These are phyloP conservation scores for Rhodophaea formosa DNA, from an alignment of 2,888 invertebrate species.

Conservation along the genomic window DNA sequence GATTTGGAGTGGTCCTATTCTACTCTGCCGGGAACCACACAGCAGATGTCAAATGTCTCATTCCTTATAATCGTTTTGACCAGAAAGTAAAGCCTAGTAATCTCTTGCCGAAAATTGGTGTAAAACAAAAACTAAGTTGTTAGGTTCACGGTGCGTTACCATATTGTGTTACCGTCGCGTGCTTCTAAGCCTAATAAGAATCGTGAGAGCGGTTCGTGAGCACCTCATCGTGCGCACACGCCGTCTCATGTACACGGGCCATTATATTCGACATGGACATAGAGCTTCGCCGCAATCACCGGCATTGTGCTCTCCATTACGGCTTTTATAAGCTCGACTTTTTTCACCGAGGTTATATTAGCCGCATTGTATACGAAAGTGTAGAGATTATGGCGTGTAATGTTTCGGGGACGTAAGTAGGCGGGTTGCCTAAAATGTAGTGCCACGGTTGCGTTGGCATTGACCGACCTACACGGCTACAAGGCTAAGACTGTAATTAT, in stretches of 20 bases:
- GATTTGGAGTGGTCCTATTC: no score
- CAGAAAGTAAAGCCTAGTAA: no score
- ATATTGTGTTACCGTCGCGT: slow-evolving; percentile 1
- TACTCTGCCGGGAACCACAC: no score
- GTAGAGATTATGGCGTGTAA: no score
- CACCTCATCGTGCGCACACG: slow-evolving; percentile 32
- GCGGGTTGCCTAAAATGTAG: slow-evolving; percentile 35
- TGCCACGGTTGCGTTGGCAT: slow-evolving; percentile 46
- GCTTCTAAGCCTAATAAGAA: slow-evolving; percentile 48
- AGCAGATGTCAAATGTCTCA: no score
- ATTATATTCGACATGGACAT: slow-evolving; percentile 52
- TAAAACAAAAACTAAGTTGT: slow-evolving; percentile 4
- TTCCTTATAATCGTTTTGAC: no score
- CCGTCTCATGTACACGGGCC: slow-evolving; percentile 56
- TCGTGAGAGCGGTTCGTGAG: slow-evolving; percentile 42
- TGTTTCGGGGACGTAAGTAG: slow-evolving; percentile 31
- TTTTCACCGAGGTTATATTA: no score
- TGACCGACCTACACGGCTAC: slow-evolving; percentile 22
- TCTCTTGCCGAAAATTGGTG: background rate
- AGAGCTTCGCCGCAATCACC: background rate
- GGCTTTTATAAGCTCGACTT: no score
- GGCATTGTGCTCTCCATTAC: no score
- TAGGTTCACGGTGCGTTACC: slow-evolving; percentile 9
- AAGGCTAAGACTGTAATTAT: slow-evolving; percentile 2
- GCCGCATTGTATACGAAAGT: no score